Evolutionary conservation across 2,888 invertebrate species (phyloP), one percentile per base, ranked within the genome.

Genomic region (Steinernema hermaphroditum): DNA sequence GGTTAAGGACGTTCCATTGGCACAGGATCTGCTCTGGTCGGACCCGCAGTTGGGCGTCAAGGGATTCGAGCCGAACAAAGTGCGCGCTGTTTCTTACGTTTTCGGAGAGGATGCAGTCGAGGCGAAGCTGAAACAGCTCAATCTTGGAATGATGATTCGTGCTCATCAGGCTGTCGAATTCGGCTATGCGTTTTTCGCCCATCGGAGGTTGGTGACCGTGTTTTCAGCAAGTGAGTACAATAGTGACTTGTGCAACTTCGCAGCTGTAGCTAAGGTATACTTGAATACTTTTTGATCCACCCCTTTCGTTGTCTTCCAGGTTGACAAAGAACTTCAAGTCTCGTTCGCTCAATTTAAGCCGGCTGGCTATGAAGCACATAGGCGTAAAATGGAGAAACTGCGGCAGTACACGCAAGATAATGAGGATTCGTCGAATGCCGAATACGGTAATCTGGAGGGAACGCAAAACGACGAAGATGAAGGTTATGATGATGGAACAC

Each of bases 221-320:
- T 82, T 82, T 73, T 81, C 82, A 22, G 82, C 82, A 2, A 75
- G 80, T 37, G 74, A 81, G 27, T 82, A 82, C 73, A 78, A 82
- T 70, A 76, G 76, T 16, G 82, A 80, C 49, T 69, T 81, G 16
- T 75, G 75, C 71, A 82, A 82, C 72, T 82, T 77, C 68, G 81
- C 78, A 4, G 80, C 81, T 8, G 77, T 80, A 54, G 81, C 79
- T 14, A 57, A 74, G 50, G 79, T 81, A 37, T 68, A 16, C 6
- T 22, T 6, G 29, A 29, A 69, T 69, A 37, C 72, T 41, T 22
- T 34, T 46, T 9, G 32, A 68, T 16, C 2, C 44, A n/a, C 16
- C 19, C 32, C 12, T 50, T 62, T 24, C 29, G 29, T 37, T 4
- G 37, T 37, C 37, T 69, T 70, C 34, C 41, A 72, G 74, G 41